Percentiles rank a stretch among this genome's conserved stretches.
phyloP scores from a whole-genome alignment of 2,797 vertebrate genomes.

The Cryptoblepharus egeriae region DNA sequence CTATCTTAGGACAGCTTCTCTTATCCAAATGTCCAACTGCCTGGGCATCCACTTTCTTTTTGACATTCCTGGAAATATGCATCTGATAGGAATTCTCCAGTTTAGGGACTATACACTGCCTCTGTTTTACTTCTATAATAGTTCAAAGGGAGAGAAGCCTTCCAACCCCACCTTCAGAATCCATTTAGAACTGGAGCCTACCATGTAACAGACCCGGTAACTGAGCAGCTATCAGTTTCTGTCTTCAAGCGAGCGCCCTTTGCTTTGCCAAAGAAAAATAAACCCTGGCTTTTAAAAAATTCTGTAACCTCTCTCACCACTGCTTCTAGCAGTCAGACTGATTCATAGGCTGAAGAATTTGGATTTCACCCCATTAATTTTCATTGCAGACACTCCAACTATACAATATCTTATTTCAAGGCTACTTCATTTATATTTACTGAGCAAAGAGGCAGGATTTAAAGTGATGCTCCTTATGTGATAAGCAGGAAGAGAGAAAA shows the following conservation, averaged over 20 bases:
- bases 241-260: slow-evolving; percentile 40
- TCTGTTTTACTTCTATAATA: background rate
- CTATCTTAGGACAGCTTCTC: slow-evolving; percentile 62
- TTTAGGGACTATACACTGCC: slow-evolving; percentile 12
- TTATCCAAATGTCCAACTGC: slow-evolving; percentile 49
- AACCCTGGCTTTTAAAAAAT: slow-evolving; percentile 1
- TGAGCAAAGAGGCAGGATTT: too few relatives aligned
- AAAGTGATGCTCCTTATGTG: too few relatives aligned
- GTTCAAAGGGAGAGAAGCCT: background rate
- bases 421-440: background rate
- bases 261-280: slow-evolving; percentile 10
- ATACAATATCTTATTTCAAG: background rate
- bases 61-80: slow-evolving; percentile 1
- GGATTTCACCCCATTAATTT: background rate
- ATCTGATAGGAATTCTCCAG: slow-evolving; percentile 53
- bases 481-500: too few relatives aligned
- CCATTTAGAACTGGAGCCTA: slow-evolving; percentile 27
- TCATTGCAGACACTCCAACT: background rate
- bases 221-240: background rate
- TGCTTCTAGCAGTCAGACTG: background rate
- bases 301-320: too few relatives aligned
- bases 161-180: background rate
- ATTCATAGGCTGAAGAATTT: background rate
- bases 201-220: background rate
- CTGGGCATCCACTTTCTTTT: slow-evolving; percentile 37